Percentiles rank a stretch among this genome's conserved stretches.
Evolutionary conservation across 2,113 vertebrate genomes (phyloP).

Genomic region (Dicaeum eximium): DNA sequence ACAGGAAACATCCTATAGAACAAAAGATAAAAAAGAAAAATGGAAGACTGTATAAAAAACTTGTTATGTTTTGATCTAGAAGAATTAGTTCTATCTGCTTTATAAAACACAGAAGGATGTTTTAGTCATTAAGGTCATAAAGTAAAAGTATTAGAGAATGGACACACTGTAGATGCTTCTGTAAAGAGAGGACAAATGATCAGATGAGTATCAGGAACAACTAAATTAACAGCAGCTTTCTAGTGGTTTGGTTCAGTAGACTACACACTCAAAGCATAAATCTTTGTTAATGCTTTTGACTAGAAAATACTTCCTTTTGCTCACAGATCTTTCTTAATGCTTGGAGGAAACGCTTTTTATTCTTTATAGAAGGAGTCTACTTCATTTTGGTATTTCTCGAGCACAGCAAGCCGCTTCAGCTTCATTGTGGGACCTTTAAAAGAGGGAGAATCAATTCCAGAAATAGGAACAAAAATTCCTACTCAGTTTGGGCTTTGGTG

Average conservation of each 20-base stretch:
- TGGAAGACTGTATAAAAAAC: neutral
- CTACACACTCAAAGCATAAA: neutral
- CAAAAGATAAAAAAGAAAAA: neutral
- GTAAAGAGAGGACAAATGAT: neutral
- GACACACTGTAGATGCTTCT: neutral
- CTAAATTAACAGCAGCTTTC: neutral
- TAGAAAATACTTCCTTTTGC: neutral
- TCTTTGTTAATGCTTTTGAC: neutral
- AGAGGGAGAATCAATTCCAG: neutral
- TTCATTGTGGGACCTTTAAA: conserved; percentile 89
- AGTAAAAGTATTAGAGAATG: neutral
- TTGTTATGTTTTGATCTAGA: neutral
- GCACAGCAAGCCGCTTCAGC: conserved; percentile 74
- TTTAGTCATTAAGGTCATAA: neutral
- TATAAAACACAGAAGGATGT: neutral
- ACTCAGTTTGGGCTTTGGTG: neutral
- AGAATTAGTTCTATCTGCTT: neutral
- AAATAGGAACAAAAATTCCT: neutral
- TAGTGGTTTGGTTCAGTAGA: neutral
- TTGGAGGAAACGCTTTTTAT: neutral
- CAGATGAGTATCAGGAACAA: neutral
- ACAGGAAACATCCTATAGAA: neutral
- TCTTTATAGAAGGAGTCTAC: conserved; percentile 77
- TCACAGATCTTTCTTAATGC: neutral
- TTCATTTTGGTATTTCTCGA: conserved; percentile 77